Conservation (phyloP, 1,140 invertebrate species). For the Aphidius gifuensis region DNA sequence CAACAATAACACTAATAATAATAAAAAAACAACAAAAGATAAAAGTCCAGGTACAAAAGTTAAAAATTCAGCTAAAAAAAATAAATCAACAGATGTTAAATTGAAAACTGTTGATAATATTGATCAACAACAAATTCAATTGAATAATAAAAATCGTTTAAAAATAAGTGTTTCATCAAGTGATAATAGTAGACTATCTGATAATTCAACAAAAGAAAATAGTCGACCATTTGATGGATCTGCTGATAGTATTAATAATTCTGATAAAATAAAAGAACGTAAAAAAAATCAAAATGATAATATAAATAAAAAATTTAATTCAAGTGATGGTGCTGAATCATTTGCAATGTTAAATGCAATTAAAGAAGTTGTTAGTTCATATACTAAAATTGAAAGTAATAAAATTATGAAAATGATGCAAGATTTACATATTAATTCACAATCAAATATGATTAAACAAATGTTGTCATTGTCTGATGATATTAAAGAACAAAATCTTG, state of each 20-base stretch:
- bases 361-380: conserved; percentile 27
- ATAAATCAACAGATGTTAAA: conserved; percentile 31
- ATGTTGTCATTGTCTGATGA: conserved; percentile 42
- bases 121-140: conserved; percentile 21
- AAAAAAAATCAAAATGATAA: conserved; percentile 18
- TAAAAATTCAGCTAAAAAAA: conserved; percentile 4
- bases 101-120: conserved; percentile 33
- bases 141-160: conserved; percentile 19
- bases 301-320: conserved; percentile 10
- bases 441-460: conserved; percentile 43
- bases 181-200: conserved; percentile 32
- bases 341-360: conserved; percentile 23
- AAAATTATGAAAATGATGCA: conserved; percentile 42
- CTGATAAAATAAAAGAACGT: conserved; percentile 26
- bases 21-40: conserved; percentile 6
- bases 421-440: conserved; percentile 42
- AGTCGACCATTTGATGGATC: conserved; percentile 35
- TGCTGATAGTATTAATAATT: conserved; percentile 25
- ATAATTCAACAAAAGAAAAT: conserved; percentile 46
- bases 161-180: conserved; percentile 20
- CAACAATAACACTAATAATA: not conserved
- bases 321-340: conserved; percentile 10
- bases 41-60: not conserved
- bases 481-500: conserved; percentile 36
- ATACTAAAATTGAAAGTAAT: conserved; percentile 37